Evolutionary conservation across 2,113 vertebrate species (phyloP), one percentile per base, ranked within the genome.

Genomic region (Gymnogyps californianus): DNA sequence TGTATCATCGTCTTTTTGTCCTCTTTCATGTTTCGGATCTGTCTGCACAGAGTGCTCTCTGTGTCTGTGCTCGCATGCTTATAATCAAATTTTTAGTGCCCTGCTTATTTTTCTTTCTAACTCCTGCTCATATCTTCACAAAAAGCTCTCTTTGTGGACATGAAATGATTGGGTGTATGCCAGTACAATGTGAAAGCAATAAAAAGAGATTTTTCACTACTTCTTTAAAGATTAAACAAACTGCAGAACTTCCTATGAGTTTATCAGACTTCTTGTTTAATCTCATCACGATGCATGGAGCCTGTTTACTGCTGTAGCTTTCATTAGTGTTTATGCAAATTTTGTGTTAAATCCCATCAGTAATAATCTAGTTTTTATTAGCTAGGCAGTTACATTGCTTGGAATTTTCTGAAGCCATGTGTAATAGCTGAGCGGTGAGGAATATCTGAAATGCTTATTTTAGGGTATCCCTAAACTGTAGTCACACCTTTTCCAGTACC

Each of bases 231-330:
- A 75, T 64, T 87, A 81, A 96, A 46, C 13, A 70, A 88, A 65
- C 62, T 58, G 38, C 62, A 67, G 75, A 80, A 83, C 64, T 80
- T 62, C 21, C 31, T 55, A 89, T 86, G 67, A 75, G 38, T 88
- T 91, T 83, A 67, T 91, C 75, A 86, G 69, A 59, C 75, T 96
- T 83, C 55, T 89, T 61, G 31, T 89, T 89, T 94, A 75, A 93
- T 96, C 89, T 95, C 88, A 71, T 95, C 79, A 76, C 1, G 5
- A 74, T 95, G 70, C 69, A 49, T 69, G 36, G 71, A 76, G 24
- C 44, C 29, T 81, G 5, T 90, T 97, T 96, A 81, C 34, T 85
- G 55, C 5, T 18, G 36, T 72, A 80, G 54, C 55, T 88, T 84
- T 59, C 58, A 58, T 85, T 90, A 84, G 54, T 76, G 24, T 52